phyloP scores from a whole-genome alignment of 2,888 invertebrate species.

The Saturnia japonica region DNA sequence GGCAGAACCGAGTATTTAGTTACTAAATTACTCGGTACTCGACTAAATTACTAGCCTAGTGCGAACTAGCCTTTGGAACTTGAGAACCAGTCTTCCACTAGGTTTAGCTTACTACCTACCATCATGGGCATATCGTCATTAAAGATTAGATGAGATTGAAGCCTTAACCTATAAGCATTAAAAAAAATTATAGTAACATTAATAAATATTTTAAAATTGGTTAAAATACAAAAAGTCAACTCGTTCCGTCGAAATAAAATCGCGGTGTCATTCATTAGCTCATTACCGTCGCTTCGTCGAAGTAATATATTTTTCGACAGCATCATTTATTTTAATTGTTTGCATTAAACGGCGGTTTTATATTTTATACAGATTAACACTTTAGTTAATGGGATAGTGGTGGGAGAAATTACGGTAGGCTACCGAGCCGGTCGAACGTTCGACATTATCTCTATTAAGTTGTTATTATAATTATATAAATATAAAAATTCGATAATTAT shows the following conservation, averaged over 20 bases:
- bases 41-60: too few relatives aligned
- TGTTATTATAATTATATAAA: constrained; percentile 14
- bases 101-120: too few relatives aligned
- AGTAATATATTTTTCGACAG: constrained; percentile 56
- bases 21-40: too few relatives aligned
- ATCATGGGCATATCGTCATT: too few relatives aligned
- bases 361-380: constrained; percentile 68
- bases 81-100: too few relatives aligned
- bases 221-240: not conserved
- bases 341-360: constrained; percentile 52
- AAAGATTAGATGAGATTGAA: too few relatives aligned
- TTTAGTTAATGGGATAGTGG: constrained; percentile 57
- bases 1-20: too few relatives aligned
- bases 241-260: constrained; percentile 18
- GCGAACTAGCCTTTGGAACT: too few relatives aligned
- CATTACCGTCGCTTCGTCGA: constrained; percentile 27
- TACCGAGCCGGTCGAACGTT: constrained; percentile 30
- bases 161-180: too few relatives aligned
- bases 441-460: constrained; percentile 30
- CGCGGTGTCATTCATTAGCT: constrained; percentile 31
- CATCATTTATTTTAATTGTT: constrained; percentile 56
- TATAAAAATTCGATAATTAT: not conserved
- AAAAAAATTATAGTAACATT: too few relatives aligned
- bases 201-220: not conserved
- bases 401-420: constrained; percentile 45